A percentile compares a stretch with the other conserved stretches of the same genome.
Evolutionary conservation across 2,113 vertebrate genomes (phyloP).

Genomic region (Plestiodon gilberti): DNA sequence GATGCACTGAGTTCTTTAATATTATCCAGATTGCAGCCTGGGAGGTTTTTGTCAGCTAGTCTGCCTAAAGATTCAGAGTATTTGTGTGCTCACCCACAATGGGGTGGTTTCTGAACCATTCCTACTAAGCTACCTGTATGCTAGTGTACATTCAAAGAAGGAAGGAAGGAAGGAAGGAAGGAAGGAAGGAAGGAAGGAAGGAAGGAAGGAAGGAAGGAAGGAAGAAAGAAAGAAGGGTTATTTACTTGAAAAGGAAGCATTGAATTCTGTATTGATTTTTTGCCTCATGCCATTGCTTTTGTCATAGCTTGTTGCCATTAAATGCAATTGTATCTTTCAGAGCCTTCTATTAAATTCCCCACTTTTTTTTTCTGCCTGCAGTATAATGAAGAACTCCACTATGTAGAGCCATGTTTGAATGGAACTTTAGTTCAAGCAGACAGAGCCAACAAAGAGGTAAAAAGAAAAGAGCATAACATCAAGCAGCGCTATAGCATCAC

Average conservation of each 20-base stretch:
- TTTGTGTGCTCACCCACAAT: not conserved
- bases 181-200: too few relatives aligned
- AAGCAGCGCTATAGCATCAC: slow-evolving; percentile 6
- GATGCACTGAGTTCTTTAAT: not conserved
- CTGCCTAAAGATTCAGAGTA: not conserved
- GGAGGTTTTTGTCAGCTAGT: not conserved
- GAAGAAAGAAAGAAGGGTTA: not conserved
- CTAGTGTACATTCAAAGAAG: not conserved
- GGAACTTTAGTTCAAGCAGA: slow-evolving; percentile 97
- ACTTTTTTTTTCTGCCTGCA: slow-evolving; percentile 70
- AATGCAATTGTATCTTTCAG: slow-evolving; percentile 50
- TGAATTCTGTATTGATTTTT: slow-evolving; percentile 11
- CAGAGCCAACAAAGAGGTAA: slow-evolving; percentile 96
- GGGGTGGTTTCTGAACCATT: not conserved
- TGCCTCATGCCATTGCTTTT: slow-evolving; percentile 13
- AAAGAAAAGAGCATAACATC: slow-evolving; percentile 58
- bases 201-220: too few relatives aligned
- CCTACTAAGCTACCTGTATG: not conserved
- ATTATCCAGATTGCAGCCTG: not conserved
- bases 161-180: not conserved
- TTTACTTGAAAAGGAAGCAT: slow-evolving; percentile 3
- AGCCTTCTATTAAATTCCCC: slow-evolving; percentile 57
- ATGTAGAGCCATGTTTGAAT: slow-evolving; percentile 95
- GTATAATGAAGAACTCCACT: slow-evolving; percentile 97
- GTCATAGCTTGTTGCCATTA: slow-evolving; percentile 46